These are phyloP conservation scores for Amblyopsis rosae DNA, from an alignment of 2,113 vertebrate genomes.

Conservation along the genomic window DNA sequence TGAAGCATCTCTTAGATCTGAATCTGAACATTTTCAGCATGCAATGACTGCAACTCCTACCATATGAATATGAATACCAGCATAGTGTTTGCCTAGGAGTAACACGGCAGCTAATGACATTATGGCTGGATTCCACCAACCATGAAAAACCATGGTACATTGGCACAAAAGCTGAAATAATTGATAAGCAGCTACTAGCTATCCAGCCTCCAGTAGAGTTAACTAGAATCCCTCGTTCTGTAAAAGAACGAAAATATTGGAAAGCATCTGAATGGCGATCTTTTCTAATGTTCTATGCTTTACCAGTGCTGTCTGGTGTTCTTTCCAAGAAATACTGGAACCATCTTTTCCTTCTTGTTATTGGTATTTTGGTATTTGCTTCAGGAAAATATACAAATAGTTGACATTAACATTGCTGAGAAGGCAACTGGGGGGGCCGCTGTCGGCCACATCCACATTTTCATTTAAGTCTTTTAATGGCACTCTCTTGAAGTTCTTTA, in stretches of 20 bases:
- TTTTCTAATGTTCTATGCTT: conserved; percentile 35
- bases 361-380: conserved; percentile 30
- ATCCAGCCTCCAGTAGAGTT: conserved; percentile 25
- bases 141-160: conserved; percentile 31
- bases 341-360: conserved; percentile 30
- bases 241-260: conserved; percentile 26
- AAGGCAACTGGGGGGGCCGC: conserved; percentile 1
- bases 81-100: conserved; percentile 31
- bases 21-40: neutral
- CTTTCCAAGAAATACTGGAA: conserved; percentile 20
- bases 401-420: conserved; percentile 24
- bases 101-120: neutral
- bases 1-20: neutral
- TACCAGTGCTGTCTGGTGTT: conserved; percentile 23
- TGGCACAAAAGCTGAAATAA: conserved; percentile 1
- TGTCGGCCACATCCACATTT: conserved; percentile 33
- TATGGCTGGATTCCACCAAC: conserved; percentile 26
- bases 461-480: conserved; percentile 41
- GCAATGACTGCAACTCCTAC: neutral
- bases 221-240: conserved; percentile 15
- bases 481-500: conserved; percentile 25
- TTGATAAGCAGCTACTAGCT: conserved; percentile 4
- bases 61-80: no score
- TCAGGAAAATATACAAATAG: conserved; percentile 11
- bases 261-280: conserved; percentile 31